Conservation (phyloP, 2,113 vertebrate species). For the Tupaia chinensis region DNA sequence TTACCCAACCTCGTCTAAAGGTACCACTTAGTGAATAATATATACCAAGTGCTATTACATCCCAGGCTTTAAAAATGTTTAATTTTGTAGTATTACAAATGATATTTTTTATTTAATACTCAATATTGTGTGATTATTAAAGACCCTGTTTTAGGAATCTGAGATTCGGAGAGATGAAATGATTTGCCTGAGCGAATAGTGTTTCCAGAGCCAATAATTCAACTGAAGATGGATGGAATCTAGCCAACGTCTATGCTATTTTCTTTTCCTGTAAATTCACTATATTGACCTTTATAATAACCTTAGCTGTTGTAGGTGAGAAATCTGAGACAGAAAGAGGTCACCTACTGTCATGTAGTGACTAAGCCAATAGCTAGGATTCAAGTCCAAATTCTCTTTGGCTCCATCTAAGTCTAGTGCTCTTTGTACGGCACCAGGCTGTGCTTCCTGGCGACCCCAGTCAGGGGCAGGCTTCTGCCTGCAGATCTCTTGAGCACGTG, state of each 20-base stretch:
- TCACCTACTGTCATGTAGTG: not conserved
- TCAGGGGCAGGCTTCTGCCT: not conserved
- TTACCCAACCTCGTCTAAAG: slow-evolving; percentile 7
- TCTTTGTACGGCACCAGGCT: not conserved
- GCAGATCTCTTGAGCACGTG: not conserved
- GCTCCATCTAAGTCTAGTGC: not conserved
- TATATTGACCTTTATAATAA: slow-evolving; percentile 19
- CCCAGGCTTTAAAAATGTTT: slow-evolving; percentile 38
- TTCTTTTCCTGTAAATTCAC: slow-evolving; percentile 50
- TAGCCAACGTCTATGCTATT: not conserved
- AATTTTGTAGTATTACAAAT: slow-evolving; percentile 18
- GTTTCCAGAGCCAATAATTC: slow-evolving; percentile 46
- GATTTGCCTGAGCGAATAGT: not conserved
- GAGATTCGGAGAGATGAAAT: slow-evolving; percentile 6
- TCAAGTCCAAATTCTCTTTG: slow-evolving; percentile 5
- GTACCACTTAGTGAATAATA: not conserved
- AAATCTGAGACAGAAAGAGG: not conserved
- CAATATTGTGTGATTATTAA: slow-evolving; percentile 42
- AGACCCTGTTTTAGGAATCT: slow-evolving; percentile 2
- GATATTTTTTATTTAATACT: slow-evolving; percentile 29
- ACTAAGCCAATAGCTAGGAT: slow-evolving; percentile 6
- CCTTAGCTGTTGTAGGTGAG: slow-evolving; percentile 7
- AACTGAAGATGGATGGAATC: slow-evolving; percentile 34
- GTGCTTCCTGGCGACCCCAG: not conserved
- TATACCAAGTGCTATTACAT: not conserved